These are phyloP conservation scores for Paralvinella palmiformis DNA, from an alignment of 1,140 invertebrate species.

Conservation along the genomic window DNA sequence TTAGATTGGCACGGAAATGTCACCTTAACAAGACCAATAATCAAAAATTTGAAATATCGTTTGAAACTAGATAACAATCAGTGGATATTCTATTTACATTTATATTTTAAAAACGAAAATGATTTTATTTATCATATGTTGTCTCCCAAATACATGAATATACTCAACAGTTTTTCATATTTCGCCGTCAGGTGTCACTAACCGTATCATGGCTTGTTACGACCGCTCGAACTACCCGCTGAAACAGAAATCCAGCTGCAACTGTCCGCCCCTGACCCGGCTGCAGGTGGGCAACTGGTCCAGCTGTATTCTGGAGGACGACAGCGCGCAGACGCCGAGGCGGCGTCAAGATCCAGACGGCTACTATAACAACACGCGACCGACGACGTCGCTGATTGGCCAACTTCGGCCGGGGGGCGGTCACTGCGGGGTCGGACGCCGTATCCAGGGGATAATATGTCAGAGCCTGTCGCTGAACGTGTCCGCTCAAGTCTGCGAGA, in stretches of 20 bases:
- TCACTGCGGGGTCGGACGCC: constrained; percentile 17
- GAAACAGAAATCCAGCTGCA: neutral
- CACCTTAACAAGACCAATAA: too few species aligned
- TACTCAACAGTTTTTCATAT: neutral
- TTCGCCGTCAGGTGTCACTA: neutral
- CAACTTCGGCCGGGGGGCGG: neutral
- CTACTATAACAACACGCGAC: neutral
- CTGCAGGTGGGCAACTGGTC: constrained; percentile 4
- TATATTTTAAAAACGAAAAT: neutral
- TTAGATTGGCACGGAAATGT: too few species aligned
- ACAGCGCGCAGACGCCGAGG: neutral
- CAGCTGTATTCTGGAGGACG: neutral
- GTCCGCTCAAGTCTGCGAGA: neutral
- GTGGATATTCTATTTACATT: too few species aligned
- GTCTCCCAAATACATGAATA: too few species aligned
- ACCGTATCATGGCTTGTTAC: constrained; percentile 8
- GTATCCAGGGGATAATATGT: constrained; percentile 8
- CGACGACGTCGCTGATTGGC: neutral
- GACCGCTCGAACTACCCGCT: constrained; percentile 7
- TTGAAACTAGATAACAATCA: too few species aligned
- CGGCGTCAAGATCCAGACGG: neutral
- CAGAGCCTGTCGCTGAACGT: neutral
- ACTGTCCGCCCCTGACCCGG: neutral
- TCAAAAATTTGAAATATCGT: too few species aligned
- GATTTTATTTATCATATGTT: neutral